Percentiles rank a stretch among this genome's conserved stretches.
Evolutionary conservation across 2,797 vertebrate species (phyloP).

Genomic region (Arrhamphus sclerolepis): DNA sequence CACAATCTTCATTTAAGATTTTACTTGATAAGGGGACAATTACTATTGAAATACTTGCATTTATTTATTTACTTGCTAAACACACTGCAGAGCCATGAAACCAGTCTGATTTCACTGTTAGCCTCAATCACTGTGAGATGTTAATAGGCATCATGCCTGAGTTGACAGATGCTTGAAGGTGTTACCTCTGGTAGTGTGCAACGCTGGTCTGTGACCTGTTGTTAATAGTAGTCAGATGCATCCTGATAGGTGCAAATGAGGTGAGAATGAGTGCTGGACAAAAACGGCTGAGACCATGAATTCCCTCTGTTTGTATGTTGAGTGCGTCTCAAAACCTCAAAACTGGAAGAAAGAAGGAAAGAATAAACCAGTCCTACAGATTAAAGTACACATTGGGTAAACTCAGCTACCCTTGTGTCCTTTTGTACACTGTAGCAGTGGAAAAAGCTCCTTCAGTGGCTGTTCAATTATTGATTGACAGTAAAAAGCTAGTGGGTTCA

Average conservation of each 20-base stretch:
- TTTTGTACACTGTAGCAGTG: constrained; percentile 61
- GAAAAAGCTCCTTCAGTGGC: constrained; percentile 70
- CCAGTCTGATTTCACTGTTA: constrained; percentile 26
- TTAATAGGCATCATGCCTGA: constrained; percentile 61
- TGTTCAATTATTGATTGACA: constrained; percentile 80
- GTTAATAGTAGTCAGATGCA: constrained; percentile 80
- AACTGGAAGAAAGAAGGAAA: not conserved
- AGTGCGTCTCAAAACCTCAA: constrained; percentile 44
- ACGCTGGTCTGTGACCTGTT: constrained; percentile 73
- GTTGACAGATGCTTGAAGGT: constrained; percentile 67
- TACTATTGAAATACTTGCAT: constrained; percentile 30
- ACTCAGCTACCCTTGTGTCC: constrained; percentile 58
- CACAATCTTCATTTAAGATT: constrained; percentile 4
- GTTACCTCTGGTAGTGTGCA: constrained; percentile 53
- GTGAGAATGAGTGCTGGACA: constrained; percentile 80
- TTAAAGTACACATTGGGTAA: constrained; percentile 49
- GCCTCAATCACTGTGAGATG: constrained; percentile 44
- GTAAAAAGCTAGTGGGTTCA: constrained; percentile 79
- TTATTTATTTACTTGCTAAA: constrained; percentile 47
- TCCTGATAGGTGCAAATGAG: constrained; percentile 78
- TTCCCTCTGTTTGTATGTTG: constrained; percentile 38
- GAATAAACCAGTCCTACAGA: not conserved
- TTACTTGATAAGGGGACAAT: constrained; percentile 37
- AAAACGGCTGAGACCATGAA: constrained; percentile 79
- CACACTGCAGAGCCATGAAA: constrained; percentile 5